Percentiles rank a stretch among this genome's conserved stretches.
phyloP scores from a whole-genome alignment of 2,113 vertebrate species.

The Fulmarus glacialis region DNA sequence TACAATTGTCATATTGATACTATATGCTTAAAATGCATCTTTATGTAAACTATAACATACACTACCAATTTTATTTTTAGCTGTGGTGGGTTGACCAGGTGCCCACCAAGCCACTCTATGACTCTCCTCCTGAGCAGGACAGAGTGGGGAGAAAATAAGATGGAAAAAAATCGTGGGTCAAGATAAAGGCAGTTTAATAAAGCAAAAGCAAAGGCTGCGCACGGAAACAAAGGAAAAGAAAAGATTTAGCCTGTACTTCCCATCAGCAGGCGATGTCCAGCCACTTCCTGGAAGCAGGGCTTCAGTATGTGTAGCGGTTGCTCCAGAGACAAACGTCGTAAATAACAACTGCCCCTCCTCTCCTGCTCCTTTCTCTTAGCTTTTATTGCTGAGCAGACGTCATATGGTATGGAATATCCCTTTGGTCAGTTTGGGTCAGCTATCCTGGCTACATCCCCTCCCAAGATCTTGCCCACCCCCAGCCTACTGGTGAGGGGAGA shows the following conservation, averaged over 20 bases:
- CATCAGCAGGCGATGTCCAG: too few species aligned
- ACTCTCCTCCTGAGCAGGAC: neutral
- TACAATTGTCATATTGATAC: neutral
- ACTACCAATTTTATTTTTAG: neutral
- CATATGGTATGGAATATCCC: too few species aligned
- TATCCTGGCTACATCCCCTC: too few species aligned
- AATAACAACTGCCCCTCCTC: too few species aligned
- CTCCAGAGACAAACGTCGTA: too few species aligned
- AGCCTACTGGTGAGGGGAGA: too few species aligned
- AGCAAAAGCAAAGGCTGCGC: neutral
- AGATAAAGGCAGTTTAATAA: neutral
- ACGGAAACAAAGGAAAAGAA: neutral
- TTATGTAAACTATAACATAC: neutral
- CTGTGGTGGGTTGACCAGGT: neutral
- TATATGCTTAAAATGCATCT: neutral
- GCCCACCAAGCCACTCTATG: neutral
- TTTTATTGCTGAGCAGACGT: too few species aligned
- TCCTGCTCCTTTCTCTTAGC: too few species aligned
- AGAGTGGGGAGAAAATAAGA: neutral
- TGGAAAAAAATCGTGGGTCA: neutral
- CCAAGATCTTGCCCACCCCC: too few species aligned
- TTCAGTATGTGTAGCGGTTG: too few species aligned
- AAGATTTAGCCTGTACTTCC: neutral
- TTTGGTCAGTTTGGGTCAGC: too few species aligned
- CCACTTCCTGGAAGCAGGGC: too few species aligned